Base-by-base conservation (phyloP, 2,888 invertebrate genomes). In the Pyrochroa serraticornis region DNA sequence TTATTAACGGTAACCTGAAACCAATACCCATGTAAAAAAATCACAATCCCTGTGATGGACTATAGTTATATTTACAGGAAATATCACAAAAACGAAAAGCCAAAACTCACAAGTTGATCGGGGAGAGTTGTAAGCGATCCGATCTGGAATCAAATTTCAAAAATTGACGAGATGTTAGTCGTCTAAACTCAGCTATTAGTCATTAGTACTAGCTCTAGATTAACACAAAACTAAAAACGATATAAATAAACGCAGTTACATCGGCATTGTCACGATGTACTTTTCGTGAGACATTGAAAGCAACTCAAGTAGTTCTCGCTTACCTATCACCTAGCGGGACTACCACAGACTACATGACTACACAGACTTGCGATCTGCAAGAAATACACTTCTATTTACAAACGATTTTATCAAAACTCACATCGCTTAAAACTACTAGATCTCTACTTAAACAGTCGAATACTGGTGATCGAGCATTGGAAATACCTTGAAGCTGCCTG, bases 1-100 rank as follows among this genome's bases (percentile, higher is more conserved):
- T 42, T 43, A 49, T 44, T 56, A 52, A 60, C 58, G 66, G 64
- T 64, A 66, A 66, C 66, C 61, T 52, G 50, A 57, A 58, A 64
- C 58, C 58, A 60, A 62, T 62, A 66, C 62, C 62, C 62, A 59
- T 60, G 47, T 36, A 37, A 48, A 43, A 58, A 31, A 36, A 53
- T 48, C 50, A 48, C 55, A 50, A 51, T 43, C 64, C 62, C 44
- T 62, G 51, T 57, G 57, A 47, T 48, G 48, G 52, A 42, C 48
- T 47, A 53, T 38, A 51, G 49, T 62, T 65, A 42, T 62, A 53
- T 50, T 54, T 60, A 60, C 60, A 56, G 48, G 48, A 50, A 55
- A 53, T 59, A 59, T 59, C 54, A 54, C 59, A 59, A 44, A 42
- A 42, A 58, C 48, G 31, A 47, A 48, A 44, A 43, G 33, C 35